Conservation (phyloP, 2,113 vertebrate genomes). For the Nerophis ophidion region DNA sequence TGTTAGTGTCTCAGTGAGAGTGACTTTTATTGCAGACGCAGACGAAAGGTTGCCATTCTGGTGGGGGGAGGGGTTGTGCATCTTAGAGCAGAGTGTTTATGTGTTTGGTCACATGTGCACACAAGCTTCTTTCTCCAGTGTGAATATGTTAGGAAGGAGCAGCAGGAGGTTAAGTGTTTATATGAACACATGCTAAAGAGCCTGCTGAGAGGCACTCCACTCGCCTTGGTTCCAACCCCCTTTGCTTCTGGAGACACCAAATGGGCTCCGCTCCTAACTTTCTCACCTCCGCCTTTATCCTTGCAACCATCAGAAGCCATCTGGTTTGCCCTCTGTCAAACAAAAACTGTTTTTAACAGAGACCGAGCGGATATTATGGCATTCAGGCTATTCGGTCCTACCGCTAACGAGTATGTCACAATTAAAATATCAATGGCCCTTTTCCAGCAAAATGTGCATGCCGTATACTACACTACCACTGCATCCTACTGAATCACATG, state of each 20-base stretch:
- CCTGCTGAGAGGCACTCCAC: conserved; percentile 42
- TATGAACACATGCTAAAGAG: conserved; percentile 49
- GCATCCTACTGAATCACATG: too few relatives aligned
- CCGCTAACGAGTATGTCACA: too few relatives aligned
- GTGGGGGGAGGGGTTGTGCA: conserved; percentile 2
- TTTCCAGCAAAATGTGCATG: too few relatives aligned
- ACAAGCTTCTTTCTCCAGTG: conserved; percentile 13
- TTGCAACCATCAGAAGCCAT: conserved; percentile 23
- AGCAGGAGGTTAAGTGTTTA: conserved; percentile 58
- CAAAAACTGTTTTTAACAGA: neutral
- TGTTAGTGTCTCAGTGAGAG: conserved; percentile 17
- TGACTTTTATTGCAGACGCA: conserved; percentile 13
- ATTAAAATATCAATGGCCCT: too few relatives aligned
- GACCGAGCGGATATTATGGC: too few relatives aligned
- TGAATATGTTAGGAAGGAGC: conserved; percentile 37
- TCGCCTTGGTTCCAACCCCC: conserved; percentile 32
- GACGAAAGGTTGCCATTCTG: conserved; percentile 2
- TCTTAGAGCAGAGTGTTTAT: conserved; percentile 10
- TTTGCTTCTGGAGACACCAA: conserved; percentile 33
- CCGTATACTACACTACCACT: too few relatives aligned
- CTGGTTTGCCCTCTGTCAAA: conserved; percentile 19
- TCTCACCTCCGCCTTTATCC: conserved; percentile 6
- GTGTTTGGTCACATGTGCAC: conserved; percentile 25
- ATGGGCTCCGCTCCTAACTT: conserved; percentile 28
- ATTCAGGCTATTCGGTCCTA: too few relatives aligned